Conservation (phyloP, 1,140 invertebrate species). For the Ctenoplectra terminalis region DNA sequence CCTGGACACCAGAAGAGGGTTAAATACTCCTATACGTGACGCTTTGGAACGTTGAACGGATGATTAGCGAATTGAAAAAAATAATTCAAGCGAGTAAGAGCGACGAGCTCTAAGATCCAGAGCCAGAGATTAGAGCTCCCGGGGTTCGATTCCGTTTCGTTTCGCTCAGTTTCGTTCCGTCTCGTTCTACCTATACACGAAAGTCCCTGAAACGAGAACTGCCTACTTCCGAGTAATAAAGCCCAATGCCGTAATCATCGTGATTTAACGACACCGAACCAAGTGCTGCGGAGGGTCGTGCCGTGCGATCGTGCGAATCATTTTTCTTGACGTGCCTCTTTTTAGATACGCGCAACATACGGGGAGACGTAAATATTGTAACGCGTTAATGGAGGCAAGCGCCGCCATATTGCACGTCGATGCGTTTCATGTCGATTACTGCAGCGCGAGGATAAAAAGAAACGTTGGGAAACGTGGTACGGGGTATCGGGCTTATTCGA, state of each 20-base stretch:
- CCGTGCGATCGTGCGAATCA: conserved; percentile 39
- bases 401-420: too few relatives aligned
- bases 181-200: conserved; percentile 62
- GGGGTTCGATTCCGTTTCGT: too few relatives aligned
- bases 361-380: too few relatives aligned
- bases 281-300: conserved; percentile 31
- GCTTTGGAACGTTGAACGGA: conserved; percentile 29
- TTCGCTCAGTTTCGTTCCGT: conserved; percentile 41
- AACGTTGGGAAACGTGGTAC: too few relatives aligned
- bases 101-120: conserved; percentile 30
- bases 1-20: not conserved
- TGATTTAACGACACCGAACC: conserved; percentile 69
- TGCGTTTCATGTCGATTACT: too few relatives aligned
- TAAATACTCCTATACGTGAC: conserved; percentile 19
- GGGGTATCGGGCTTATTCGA: too few relatives aligned
- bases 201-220: conserved; percentile 72
- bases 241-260: conserved; percentile 71
- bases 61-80: conserved; percentile 55
- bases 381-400: too few relatives aligned
- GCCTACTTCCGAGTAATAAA: conserved; percentile 72
- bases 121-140: conserved; percentile 32
- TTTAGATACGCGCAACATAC: not conserved
- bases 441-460: too few relatives aligned
- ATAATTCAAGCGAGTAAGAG: conserved; percentile 25
- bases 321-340: conserved; percentile 12